A percentile compares a stretch with the other conserved stretches of the same genome.
phyloP scores from a whole-genome alignment of 1,140 invertebrate genomes.

The Phocides pigmalion region DNA sequence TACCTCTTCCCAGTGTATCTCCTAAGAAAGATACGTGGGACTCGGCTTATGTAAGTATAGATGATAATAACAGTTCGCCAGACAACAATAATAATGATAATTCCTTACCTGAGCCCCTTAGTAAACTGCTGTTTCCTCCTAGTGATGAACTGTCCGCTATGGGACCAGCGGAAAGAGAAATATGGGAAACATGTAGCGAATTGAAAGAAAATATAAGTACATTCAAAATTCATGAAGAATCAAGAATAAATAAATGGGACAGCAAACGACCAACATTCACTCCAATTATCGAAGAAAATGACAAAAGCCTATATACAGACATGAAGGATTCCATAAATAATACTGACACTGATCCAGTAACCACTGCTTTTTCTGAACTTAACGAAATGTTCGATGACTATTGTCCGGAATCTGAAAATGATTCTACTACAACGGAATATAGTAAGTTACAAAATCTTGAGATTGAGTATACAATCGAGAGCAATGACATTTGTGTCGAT shows the following conservation, averaged over 20 bases:
- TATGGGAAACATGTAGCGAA: constrained; percentile 65
- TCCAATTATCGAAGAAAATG: constrained; percentile 75
- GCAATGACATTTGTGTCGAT: constrained; percentile 66
- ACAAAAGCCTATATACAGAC: constrained; percentile 55
- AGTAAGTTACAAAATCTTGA: constrained; percentile 48
- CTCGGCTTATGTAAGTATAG: constrained; percentile 82
- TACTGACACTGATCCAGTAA: constrained; percentile 59
- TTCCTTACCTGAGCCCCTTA: constrained; percentile 37
- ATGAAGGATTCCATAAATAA: constrained; percentile 52
- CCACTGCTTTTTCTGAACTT: constrained; percentile 76
- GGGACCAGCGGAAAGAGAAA: constrained; percentile 72
- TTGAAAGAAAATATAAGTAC: constrained; percentile 44
- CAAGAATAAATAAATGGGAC: constrained; percentile 54
- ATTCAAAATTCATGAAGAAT: constrained; percentile 42
- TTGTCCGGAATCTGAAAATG: constrained; percentile 54
- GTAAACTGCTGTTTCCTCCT: constrained; percentile 60
- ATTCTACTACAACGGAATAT: constrained; percentile 45
- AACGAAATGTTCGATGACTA: constrained; percentile 69
- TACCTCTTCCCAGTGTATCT: constrained; percentile 39
- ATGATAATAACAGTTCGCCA: constrained; percentile 72
- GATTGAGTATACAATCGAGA: constrained; percentile 48
- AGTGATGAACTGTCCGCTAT: constrained; percentile 58
- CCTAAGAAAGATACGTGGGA: constrained; percentile 79
- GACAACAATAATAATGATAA: constrained; percentile 70
- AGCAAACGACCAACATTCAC: constrained; percentile 60